phyloP scores from a whole-genome alignment of 2,113 vertebrate genomes.

The Actenoides hombroni region DNA sequence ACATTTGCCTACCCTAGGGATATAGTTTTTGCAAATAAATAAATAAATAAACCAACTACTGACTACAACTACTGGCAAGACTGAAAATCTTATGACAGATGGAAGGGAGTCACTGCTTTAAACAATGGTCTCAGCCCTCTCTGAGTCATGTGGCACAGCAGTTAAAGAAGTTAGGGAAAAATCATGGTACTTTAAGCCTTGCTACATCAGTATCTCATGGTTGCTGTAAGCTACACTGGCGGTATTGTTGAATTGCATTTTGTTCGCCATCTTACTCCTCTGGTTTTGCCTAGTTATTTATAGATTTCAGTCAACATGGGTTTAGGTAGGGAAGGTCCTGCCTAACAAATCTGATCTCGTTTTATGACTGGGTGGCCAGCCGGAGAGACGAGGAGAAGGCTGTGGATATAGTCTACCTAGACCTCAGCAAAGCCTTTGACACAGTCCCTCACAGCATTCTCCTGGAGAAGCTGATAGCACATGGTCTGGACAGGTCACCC shows the following conservation, averaged over 20 bases:
- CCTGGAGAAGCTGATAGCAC: too few species aligned
- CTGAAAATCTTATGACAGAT: not conserved
- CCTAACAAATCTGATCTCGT: too few species aligned
- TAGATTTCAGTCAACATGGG: too few species aligned
- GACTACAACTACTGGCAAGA: not conserved
- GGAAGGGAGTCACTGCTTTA: not conserved
- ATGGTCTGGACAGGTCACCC: too few species aligned
- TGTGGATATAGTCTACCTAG: too few species aligned
- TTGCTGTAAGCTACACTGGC: not conserved
- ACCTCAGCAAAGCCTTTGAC: too few species aligned
- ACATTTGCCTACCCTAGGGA: not conserved
- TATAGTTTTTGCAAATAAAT: not conserved
- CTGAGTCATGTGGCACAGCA: not conserved
- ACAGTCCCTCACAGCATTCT: too few species aligned
- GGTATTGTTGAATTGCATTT: not conserved
- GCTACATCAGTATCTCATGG: not conserved
- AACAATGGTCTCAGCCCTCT: not conserved
- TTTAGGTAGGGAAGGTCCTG: too few species aligned
- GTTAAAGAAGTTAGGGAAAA: not conserved
- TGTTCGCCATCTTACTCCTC: not conserved
- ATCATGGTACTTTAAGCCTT: not conserved
- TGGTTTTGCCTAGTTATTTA: not conserved
- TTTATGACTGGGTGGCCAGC: too few species aligned
- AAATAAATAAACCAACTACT: not conserved
- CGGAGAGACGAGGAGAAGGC: too few species aligned